These are phyloP conservation scores for Helicolenus hilgendorfi DNA, from an alignment of 2,797 vertebrate genomes.

Conservation along the genomic window DNA sequence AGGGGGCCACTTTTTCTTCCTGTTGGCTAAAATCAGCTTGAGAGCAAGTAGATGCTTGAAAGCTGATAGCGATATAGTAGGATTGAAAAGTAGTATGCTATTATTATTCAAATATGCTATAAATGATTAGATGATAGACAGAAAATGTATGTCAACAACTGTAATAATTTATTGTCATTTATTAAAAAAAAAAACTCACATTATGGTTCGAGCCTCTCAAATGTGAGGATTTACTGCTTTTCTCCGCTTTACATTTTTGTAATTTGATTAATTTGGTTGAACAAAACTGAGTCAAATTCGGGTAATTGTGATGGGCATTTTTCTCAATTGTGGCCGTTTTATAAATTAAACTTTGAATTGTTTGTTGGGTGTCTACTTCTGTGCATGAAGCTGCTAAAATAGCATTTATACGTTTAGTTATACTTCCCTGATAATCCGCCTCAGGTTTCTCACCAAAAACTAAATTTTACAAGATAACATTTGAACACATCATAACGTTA, in stretches of 20 bases:
- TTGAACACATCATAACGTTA: too few relatives aligned
- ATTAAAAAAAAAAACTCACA: not conserved
- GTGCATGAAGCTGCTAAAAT: not conserved
- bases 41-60: not conserved
- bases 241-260: not conserved
- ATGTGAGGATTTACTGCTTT: not conserved
- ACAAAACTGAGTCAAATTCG: fast-evolving
- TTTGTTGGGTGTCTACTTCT: too few relatives aligned
- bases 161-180: not conserved
- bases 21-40: not conserved
- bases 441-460: not conserved
- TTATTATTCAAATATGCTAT: not conserved
- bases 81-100: not conserved
- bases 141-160: not conserved
- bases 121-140: not conserved
- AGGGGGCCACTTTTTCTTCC: not conserved
- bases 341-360: too few relatives aligned
- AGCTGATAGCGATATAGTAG: not conserved
- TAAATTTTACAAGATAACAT: not conserved
- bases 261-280: not conserved
- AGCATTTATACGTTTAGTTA: not conserved
- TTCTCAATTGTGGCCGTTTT: not conserved
- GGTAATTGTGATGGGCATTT: not conserved
- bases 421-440: not conserved
- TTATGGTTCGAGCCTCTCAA: not conserved